Conservation (phyloP, 2,797 vertebrate genomes). For the Amazona ochrocephala region DNA sequence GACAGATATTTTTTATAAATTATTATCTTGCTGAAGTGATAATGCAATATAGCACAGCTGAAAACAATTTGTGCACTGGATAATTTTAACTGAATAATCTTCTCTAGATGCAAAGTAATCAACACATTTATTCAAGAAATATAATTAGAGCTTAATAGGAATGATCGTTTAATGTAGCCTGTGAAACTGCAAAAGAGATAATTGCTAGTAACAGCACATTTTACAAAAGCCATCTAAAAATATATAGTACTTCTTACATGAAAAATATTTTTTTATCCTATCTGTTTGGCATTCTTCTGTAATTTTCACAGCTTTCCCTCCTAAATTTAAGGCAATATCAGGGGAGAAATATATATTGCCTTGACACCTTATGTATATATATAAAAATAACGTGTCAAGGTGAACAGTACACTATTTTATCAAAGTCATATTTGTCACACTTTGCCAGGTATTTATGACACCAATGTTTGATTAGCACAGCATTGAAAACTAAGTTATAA, state of each 20-base stretch:
- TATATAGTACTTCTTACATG: neutral
- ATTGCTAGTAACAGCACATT: neutral
- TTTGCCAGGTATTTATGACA: neutral
- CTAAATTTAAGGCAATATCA: neutral
- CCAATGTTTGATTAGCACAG: neutral
- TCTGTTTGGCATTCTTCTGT: neutral
- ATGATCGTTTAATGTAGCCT: neutral
- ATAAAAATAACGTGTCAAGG: neutral
- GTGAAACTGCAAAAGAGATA: neutral
- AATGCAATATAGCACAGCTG: neutral
- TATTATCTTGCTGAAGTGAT: neutral
- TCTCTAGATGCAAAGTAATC: neutral
- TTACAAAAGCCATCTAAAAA: neutral
- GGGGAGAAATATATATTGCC: neutral
- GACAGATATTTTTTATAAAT: neutral
- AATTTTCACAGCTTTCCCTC: neutral
- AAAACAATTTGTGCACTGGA: neutral
- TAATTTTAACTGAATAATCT: neutral
- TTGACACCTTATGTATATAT: neutral
- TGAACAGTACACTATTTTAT: neutral
- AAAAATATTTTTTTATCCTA: neutral
- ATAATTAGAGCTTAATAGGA: neutral
- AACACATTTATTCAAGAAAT: neutral
- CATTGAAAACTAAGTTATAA: neutral
- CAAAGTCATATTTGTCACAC: neutral